Evolutionary conservation across 2,113 vertebrate species (phyloP), one percentile per base, ranked within the genome.

Genomic region (Ia io): DNA sequence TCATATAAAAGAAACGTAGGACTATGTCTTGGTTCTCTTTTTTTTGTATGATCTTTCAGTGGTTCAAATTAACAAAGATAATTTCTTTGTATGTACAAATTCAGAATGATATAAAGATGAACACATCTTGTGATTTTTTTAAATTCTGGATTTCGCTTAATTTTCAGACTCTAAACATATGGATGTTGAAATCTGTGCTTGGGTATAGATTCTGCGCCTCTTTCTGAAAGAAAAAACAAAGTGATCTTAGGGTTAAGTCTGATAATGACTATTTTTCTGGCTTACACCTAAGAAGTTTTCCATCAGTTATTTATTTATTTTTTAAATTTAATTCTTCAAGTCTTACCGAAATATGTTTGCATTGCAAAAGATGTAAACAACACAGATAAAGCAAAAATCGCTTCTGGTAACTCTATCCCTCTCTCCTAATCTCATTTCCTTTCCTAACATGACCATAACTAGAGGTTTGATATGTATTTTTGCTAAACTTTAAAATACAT

Each of bases 221-320:
- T 69, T 84, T 84, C 25, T 84, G 80, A 85, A 91, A 91, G 84
- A 51, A 90, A 79, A 86, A 16, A 56, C 40, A 79, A 78, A 35
- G 7, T 32, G 9, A 69, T n/a, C 30, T 56, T 77, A 28, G 51
- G 22, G 37, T 14, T 59, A 65, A 35, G 17, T 83, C n/a, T 73
- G 6, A 71, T 71, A 76, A 63, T 70, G 35, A 44, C 69, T 84
- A 63, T 73, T 93, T 90, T 22, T 91, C 6, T 91, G 30, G 13
- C 30, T 88, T 90, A 73, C 18, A 56, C 2, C 3, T 51, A 87
- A 71, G 47, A 90, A 40, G 6, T 20, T 44, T 96, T 83, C 6
- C n/a, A 94, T 61, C 23, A 87, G 30, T 22, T 87, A 89, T 61
- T 77, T 89, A 84, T 88, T 53, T 77, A 9, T 70, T 70, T 61